phyloP scores from a whole-genome alignment of 2,797 vertebrate genomes.

The Tragelaphus eurycerus region DNA sequence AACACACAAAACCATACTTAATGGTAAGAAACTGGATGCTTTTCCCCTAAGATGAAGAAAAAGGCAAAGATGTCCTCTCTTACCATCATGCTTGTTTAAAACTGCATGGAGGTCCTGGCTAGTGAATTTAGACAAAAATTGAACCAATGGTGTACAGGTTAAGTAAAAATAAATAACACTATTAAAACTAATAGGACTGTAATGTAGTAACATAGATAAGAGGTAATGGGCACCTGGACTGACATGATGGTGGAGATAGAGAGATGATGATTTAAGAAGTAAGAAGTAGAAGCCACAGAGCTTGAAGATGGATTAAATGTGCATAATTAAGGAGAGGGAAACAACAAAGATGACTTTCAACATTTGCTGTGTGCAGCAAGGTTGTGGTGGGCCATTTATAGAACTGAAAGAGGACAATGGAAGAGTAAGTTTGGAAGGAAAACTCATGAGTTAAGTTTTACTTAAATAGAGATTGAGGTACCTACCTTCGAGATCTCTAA shows the following conservation, averaged over 20 bases:
- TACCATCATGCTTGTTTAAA: neutral
- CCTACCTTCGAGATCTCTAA: neutral
- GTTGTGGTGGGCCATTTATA: neutral
- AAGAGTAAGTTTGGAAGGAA: neutral
- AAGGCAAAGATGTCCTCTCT: neutral
- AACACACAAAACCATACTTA: neutral
- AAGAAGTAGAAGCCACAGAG: neutral
- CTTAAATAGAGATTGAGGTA: neutral
- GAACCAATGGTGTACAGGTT: neutral
- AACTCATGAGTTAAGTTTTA: neutral
- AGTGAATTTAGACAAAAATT: neutral
- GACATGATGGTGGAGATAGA: neutral
- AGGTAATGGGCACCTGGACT: neutral
- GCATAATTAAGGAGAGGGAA: neutral
- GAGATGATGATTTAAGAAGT: neutral
- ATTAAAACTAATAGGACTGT: neutral
- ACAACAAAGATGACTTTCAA: neutral
- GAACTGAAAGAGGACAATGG: neutral
- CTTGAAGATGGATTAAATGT: neutral
- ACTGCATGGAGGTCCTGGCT: neutral
- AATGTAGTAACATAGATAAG: neutral
- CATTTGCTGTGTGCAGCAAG: neutral
- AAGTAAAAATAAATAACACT: neutral
- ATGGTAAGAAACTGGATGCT: neutral
- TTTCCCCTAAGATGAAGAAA: neutral